Evolutionary conservation across 2,888 invertebrate genomes (phyloP).

Genomic region (Amitus sp.): DNA sequence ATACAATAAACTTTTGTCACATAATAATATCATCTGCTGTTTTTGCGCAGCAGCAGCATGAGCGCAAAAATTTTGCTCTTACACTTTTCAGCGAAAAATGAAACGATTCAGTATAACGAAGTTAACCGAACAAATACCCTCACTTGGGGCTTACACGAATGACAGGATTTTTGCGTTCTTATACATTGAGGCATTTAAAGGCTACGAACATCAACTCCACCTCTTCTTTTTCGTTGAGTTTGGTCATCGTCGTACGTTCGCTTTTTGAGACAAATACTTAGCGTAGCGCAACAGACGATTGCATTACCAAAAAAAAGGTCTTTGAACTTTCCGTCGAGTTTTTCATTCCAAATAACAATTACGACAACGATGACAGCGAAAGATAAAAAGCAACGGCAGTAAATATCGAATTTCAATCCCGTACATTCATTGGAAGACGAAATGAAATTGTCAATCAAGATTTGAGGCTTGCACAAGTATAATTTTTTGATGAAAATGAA

Average conservation of each 20-base stretch:
- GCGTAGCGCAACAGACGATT: too few species aligned
- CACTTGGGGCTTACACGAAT: too few species aligned
- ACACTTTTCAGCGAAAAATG: conserved; percentile 20
- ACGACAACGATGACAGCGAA: conserved; percentile 36
- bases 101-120: too few species aligned
- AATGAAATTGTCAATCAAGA: too few species aligned
- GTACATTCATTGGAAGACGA: too few species aligned
- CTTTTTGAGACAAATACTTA: too few species aligned
- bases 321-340: too few species aligned
- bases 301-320: too few species aligned
- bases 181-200: conserved; percentile 12
- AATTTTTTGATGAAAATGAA: conserved; percentile 5
- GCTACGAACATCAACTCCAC: background rate
- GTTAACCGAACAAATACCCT: too few species aligned
- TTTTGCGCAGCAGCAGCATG: conserved; percentile 48
- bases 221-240: background rate
- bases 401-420: too few species aligned
- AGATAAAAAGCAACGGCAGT: conserved; percentile 8
- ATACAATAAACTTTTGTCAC: conserved; percentile 60
- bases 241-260: background rate
- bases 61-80: conserved; percentile 45
- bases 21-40: conserved; percentile 49
- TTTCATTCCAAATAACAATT: conserved; percentile 17
- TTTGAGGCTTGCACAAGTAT: too few species aligned
- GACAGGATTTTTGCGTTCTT: conserved; percentile 20